phyloP scores from a whole-genome alignment of 2,797 vertebrate genomes.

The Acestrorhynchus altus region DNA sequence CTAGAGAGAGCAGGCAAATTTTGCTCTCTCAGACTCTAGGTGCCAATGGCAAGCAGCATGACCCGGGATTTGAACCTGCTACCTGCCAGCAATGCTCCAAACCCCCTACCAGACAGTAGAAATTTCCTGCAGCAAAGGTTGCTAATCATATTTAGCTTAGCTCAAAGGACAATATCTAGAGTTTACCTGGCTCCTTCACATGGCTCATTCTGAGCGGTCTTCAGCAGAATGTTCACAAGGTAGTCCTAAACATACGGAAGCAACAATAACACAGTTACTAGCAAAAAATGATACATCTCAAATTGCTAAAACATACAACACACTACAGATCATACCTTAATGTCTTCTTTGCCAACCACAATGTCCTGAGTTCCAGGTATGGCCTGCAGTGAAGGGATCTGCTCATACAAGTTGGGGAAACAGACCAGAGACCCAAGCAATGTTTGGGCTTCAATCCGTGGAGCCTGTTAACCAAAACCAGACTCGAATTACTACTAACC shows the following conservation, averaged over 20 bases:
- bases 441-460: slow-evolving; percentile 91
- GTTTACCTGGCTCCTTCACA: slow-evolving; percentile 92
- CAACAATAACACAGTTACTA: background rate
- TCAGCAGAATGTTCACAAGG: slow-evolving; percentile 90
- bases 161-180: background rate
- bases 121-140: background rate
- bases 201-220: slow-evolving; percentile 90
- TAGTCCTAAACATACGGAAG: slow-evolving; percentile 77
- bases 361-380: slow-evolving; percentile 77
- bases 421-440: slow-evolving; percentile 94
- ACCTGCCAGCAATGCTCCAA: too few relatives aligned
- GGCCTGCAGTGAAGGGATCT: slow-evolving; percentile 83
- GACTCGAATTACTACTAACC: background rate
- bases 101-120: too few relatives aligned
- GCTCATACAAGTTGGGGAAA: slow-evolving; percentile 91
- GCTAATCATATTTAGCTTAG: background rate
- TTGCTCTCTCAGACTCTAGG: too few relatives aligned
- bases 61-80: too few relatives aligned
- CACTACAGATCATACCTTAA: slow-evolving; percentile 82
- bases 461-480: slow-evolving; percentile 77
- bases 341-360: slow-evolving; percentile 75
- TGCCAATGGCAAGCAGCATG: too few relatives aligned
- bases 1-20: too few relatives aligned
- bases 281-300: background rate
- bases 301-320: background rate